Evolutionary conservation across 2,797 vertebrate species (phyloP), one percentile per base, ranked within the genome.

Genomic region (Arctocebus calabarensis): DNA sequence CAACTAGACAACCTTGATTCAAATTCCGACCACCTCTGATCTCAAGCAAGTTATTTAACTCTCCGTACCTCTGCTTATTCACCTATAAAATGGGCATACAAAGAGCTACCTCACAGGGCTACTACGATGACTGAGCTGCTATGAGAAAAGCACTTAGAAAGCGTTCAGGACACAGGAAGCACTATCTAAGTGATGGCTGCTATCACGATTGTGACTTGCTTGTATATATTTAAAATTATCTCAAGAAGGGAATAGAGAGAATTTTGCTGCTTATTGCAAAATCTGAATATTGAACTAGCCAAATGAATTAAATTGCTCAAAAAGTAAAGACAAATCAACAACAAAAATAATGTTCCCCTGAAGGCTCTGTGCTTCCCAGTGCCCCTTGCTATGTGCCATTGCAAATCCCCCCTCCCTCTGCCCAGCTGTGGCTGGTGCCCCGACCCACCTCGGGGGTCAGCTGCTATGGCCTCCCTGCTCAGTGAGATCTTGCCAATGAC

Each of bases 401-500:
- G 4, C 29, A 37, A 64, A 29, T 9, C 57, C 22, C 27, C 1
- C 71, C 17, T 29, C 45, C 48, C 79, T 48, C 74, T 22, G 23
- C 62, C 61, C 10, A 0, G 40, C 16, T 2, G 37, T 19, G 52
- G 5, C n/a, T 23, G 0, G 34, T 4, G 34, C 0, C 5, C 29
- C 83, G 32, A 2, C 98, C 96, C 96, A 99, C 99, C 99, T 99
- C 98, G 98, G 0, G 98, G 98, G 97, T 99, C 98, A 0, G 99
- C 98, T 0, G 98, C 98, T 74, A 99, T 99, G 52, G 97, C 97
- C 57, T 99, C 99, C 98, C 98, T 99, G 97, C 97, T 99, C 94
- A 99, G 98, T 0, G 98, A 99, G 96, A 99, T 99, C 98, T 99
- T 99, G 95, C 99, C 99, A 17, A 99, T 99, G 88, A 99, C 92